Conservation (phyloP, 2,797 vertebrate genomes). For the Martes flavigula region DNA sequence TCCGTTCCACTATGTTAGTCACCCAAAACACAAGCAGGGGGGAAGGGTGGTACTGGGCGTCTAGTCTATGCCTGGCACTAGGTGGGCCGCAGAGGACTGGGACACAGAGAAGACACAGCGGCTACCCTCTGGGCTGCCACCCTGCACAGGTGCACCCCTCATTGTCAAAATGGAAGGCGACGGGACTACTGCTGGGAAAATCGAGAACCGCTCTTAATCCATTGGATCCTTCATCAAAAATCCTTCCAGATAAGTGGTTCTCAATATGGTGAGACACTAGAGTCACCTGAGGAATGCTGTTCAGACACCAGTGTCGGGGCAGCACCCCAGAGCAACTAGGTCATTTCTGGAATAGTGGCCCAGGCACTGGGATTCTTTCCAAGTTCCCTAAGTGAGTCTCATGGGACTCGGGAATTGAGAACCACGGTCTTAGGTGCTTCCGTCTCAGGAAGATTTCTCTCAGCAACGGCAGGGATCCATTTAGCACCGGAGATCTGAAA, state of each 20-base stretch:
- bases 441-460: background rate
- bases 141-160: background rate
- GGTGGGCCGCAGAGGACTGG: background rate
- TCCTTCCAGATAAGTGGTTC: background rate
- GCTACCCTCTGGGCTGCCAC: background rate
- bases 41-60: background rate
- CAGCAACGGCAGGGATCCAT: background rate
- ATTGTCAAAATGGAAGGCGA: background rate
- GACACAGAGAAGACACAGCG: background rate
- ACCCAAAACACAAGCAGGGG: background rate
- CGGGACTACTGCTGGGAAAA: background rate
- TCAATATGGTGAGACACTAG: background rate
- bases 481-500: background rate
- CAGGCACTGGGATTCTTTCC: background rate
- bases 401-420: background rate
- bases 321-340: background rate
- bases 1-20: conserved; percentile 17
- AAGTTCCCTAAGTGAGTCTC: conserved; percentile 7
- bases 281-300: background rate
- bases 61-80: background rate
- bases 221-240: background rate
- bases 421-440: background rate
- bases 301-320: background rate
- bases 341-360: background rate
- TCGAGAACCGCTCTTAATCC: background rate